Percentiles rank a stretch among this genome's conserved stretches.
Conservation (phyloP, 2,888 invertebrate species). For the Metallyticus violacea region DNA sequence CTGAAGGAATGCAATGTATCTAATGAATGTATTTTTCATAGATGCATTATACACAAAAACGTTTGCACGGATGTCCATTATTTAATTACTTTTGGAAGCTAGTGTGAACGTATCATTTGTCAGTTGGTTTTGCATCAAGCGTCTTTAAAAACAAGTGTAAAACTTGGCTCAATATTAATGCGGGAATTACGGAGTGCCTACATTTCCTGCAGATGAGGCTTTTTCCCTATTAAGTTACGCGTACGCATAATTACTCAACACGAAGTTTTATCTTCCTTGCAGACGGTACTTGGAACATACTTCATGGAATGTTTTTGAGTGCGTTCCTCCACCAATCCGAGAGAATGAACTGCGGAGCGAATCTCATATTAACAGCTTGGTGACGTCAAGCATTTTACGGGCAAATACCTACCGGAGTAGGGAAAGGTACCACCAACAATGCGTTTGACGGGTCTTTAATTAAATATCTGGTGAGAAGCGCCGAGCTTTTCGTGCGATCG, state of each 20-base stretch:
- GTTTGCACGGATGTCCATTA: no score
- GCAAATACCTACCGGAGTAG: background rate
- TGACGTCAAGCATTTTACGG: background rate
- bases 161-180: no score
- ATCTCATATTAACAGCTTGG: background rate
- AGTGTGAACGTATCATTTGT: no score
- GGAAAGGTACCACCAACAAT: conserved; percentile 10
- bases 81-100: no score
- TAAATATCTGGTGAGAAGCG: conserved; percentile 12
- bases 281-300: background rate
- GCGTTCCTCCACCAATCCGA: background rate
- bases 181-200: background rate
- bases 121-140: no score
- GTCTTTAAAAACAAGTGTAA: no score
- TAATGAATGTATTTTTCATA: no score
- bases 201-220: background rate
- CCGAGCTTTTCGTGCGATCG: background rate
- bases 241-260: background rate
- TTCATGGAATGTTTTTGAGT: background rate
- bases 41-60: no score
- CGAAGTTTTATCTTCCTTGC: background rate
- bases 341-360: background rate
- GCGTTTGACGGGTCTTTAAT: conserved; percentile 17
- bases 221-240: background rate
- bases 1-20: no score